These are phyloP conservation scores for Dicaeum eximium DNA, from an alignment of 2,113 vertebrate genomes.

Conservation along the genomic window DNA sequence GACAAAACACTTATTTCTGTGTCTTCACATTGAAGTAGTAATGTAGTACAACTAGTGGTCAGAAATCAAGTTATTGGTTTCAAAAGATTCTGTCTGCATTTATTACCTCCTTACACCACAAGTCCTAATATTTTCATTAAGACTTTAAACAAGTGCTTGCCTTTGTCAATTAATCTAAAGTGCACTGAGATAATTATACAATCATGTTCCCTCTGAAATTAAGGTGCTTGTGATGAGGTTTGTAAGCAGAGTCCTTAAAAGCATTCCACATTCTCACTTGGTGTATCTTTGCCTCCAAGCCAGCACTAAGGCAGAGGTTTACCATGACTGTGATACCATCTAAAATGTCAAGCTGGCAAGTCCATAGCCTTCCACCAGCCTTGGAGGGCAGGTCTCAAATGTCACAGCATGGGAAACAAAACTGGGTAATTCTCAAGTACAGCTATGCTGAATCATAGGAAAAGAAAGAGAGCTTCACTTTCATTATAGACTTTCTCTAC, in stretches of 20 bases:
- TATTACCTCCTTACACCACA: background rate
- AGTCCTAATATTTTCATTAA: background rate
- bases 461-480: slow-evolving; percentile 10
- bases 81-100: background rate
- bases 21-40: background rate
- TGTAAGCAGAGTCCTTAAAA: background rate
- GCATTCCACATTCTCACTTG: background rate
- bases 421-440: background rate
- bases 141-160: background rate
- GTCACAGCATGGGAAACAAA: background rate
- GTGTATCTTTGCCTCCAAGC: background rate
- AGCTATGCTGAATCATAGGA: background rate
- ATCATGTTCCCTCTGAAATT: background rate
- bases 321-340: background rate
- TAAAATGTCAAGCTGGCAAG: fast-evolving
- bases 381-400: background rate
- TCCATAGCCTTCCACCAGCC: fast-evolving
- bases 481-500: background rate
- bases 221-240: background rate
- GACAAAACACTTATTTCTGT: background rate
- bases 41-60: background rate
- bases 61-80: background rate
- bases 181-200: background rate
- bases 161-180: background rate
- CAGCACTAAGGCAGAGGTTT: background rate